Evolutionary conservation across 1,140 invertebrate species (phyloP).

Genomic region (Temnothorax curvispinosus): DNA sequence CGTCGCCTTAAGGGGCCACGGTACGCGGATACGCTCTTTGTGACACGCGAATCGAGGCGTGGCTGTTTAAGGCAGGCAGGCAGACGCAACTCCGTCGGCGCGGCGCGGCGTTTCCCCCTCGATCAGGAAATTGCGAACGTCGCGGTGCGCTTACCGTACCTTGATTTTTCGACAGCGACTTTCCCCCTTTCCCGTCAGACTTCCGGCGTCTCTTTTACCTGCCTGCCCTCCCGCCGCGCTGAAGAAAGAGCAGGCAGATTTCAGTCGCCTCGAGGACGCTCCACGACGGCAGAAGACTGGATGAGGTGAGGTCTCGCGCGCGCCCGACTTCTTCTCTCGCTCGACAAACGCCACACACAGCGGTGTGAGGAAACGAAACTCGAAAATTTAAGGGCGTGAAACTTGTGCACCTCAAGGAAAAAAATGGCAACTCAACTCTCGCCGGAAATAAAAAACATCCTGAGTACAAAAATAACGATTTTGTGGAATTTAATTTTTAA

Average conservation of each 20-base stretch:
- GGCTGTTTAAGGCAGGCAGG: slow-evolving; percentile 62
- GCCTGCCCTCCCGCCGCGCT: slow-evolving; percentile 7
- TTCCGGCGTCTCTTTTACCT: slow-evolving; percentile 57
- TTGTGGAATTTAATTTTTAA: neutral
- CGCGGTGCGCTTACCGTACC: slow-evolving; percentile 53
- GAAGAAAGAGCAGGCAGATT: slow-evolving; percentile 24
- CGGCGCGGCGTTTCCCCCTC: slow-evolving; percentile 5
- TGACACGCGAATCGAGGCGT: slow-evolving; percentile 63
- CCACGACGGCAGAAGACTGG: neutral
- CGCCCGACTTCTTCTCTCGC: neutral
- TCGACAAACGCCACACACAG: slow-evolving; percentile 9
- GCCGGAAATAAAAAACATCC: neutral
- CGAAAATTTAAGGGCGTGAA: neutral
- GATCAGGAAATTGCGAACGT: slow-evolving; percentile 63
- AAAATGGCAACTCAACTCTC: neutral
- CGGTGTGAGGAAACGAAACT: slow-evolving; percentile 12
- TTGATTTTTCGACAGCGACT: slow-evolving; percentile 63
- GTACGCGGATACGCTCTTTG: slow-evolving; percentile 58
- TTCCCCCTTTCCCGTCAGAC: slow-evolving; percentile 28
- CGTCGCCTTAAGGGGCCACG: slow-evolving; percentile 49
- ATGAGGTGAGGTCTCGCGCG: slow-evolving; percentile 37
- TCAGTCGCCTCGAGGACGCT: slow-evolving; percentile 41
- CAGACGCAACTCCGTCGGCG: slow-evolving; percentile 29
- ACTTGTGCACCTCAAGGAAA: neutral
- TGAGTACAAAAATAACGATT: neutral